Evolutionary conservation across 2,888 invertebrate species (phyloP), one percentile per base, ranked within the genome.

Genomic region (Nomada flava): DNA sequence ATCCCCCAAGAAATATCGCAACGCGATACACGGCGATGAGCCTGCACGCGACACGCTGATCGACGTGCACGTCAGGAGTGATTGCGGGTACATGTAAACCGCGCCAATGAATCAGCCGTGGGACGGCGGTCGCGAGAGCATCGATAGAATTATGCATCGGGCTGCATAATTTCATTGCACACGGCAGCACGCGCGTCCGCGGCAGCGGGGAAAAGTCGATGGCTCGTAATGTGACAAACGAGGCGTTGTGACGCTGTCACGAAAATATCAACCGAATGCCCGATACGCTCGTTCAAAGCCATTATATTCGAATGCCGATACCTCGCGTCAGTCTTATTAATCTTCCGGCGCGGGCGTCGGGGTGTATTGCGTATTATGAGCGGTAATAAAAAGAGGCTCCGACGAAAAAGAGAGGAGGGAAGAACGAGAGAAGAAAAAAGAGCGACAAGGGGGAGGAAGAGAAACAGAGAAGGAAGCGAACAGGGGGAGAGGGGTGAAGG

Each of bases 121-220:
- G 63, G 53, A 73, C 73, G 82, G 62, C 77, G 80, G 80, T 77
- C 85, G 83, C 86, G 76, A 88, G 77, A 80, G 78, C 86, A 77
- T 83, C 83, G 71, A 23, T 72, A 69, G 83, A 83, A 83, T 83
- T 83, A 83, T 83, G 79, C 83, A 83, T 83, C 73, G 55, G 55
- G 59, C 75, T 69, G 76, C 88, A 83, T 88, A 86, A 88, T 88
- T 86, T 83, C 82, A 79, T 71, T 74, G 82, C 74, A 71, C 68
- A 68, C 82, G 74, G 83, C 64, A 74, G 80, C 74, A 73, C 76
- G 75, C 79, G 71, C 75, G 64, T 62, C 52, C 59, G 72, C 69
- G 67, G 52, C 36, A 55, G 55, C 18, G 63, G 71, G 83, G 74
- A 72, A 76, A 83, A 83, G 68, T 79, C 83, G 83, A 83, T 80